Base-by-base conservation (phyloP, 1,140 invertebrate genomes). In the Melanaphis sacchari region DNA sequence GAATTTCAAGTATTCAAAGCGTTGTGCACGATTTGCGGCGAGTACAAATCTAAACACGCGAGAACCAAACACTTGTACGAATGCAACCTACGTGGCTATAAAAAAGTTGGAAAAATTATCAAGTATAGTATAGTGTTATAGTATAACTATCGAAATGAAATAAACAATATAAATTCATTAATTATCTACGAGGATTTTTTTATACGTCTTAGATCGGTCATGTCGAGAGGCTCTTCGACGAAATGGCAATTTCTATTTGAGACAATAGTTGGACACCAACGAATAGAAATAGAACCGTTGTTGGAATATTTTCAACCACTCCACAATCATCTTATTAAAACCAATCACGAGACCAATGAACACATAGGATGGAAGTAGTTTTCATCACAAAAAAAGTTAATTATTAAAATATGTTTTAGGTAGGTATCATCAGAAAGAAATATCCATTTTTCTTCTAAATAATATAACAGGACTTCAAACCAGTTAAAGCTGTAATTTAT, bases 1-100 rank as follows among this genome's bases (percentile, higher is more conserved):
- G 91, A 92, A 82, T 92, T 92, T 43, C 91, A 92, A 81, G 11
- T 92, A 36, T 92, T 92, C n/a, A 92, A 92, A 84, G 40, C 91
- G 6, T n/a, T 92, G 24, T 92, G 91, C 18, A 92, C n/a, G 24
- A 36, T 26, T 46, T 92, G 91, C 2, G 91, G 91, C 5, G 91
- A 92, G 43, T 92, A 92, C 22, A n/a, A 92, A 18, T 26, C 91
- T 22, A 92, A 92, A 82, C 31, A 26, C 21, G 0, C 43, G 21
- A 24, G 52, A 15, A 82, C 11, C 7, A 92, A 81, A 49, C 41
- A n/a, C 9, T 36, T 92, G 36, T 92, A 92, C 43, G 59, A 92
- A 36, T 92, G 91, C n/a, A 92, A 92, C 49, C 49, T 92, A 31
- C 59, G 91, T 5, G 91, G 91, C 8, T 92, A 46, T 46, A 92